Conservation (phyloP, 2,888 invertebrate genomes). For the Nemapogon koenigi region DNA sequence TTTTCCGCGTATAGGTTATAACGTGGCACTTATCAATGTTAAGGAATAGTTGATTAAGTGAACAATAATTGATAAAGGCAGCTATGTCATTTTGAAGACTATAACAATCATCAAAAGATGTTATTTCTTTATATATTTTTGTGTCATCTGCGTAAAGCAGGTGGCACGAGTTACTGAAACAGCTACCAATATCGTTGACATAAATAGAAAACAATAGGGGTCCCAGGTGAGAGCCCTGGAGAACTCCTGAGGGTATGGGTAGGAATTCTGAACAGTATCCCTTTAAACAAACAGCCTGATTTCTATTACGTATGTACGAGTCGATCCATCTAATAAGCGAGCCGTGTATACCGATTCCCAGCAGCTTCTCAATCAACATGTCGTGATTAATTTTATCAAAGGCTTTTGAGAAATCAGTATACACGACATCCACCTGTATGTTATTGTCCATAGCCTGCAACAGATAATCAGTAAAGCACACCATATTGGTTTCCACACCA, state of each 20-base stretch:
- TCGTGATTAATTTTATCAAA: slow-evolving; percentile 16
- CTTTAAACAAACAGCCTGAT: slow-evolving; percentile 13
- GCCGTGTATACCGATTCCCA: slow-evolving; percentile 13
- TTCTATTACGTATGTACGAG: slow-evolving; percentile 14
- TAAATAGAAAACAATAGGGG: slow-evolving; percentile 15
- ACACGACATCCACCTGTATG: slow-evolving; percentile 15
- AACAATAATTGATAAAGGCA: no score
- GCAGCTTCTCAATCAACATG: slow-evolving; percentile 9
- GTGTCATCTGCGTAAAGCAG: slow-evolving; percentile 16
- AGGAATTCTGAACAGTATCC: slow-evolving; percentile 13
- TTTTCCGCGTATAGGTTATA: no score
- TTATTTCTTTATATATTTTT: slow-evolving; percentile 10
- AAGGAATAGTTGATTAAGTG: no score
- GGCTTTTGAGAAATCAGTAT: slow-evolving; percentile 16
- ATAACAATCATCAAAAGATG: slow-evolving; percentile 3
- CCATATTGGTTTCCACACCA: slow-evolving; percentile 15
- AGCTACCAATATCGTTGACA: slow-evolving; percentile 8
- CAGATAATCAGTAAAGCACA: slow-evolving; percentile 12
- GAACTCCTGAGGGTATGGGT: slow-evolving; percentile 13
- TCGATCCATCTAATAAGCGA: slow-evolving; percentile 14
- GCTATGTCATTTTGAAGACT: slow-evolving; percentile 8
- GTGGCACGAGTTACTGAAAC: not conserved
- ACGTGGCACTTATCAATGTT: no score
- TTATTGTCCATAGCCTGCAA: slow-evolving; percentile 13
- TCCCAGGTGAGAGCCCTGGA: slow-evolving; percentile 16